Conservation (phyloP, 2,888 invertebrate species). For the Sinhomidia bicolor region DNA sequence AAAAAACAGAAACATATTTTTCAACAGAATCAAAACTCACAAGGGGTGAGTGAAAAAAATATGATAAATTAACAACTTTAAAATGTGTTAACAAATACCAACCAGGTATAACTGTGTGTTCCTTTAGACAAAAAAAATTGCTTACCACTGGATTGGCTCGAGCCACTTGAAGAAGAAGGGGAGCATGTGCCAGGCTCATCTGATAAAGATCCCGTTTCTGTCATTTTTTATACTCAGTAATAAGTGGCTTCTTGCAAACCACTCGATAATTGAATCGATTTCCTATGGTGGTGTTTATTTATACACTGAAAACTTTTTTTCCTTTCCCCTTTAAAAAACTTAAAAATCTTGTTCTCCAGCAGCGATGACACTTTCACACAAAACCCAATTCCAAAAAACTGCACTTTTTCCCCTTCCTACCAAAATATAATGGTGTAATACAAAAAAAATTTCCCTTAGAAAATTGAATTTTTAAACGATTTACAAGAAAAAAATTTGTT, state of each 20-base stretch:
- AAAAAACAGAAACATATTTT: conserved; percentile 24
- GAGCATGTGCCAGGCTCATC: conserved; percentile 80
- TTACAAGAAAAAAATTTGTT: not conserved
- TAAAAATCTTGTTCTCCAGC: not conserved
- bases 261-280: conserved; percentile 18
- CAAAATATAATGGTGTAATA: not conserved
- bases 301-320: not conserved
- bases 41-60: not conserved
- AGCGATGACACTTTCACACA: not conserved
- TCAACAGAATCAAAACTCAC: not conserved
- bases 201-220: conserved; percentile 79
- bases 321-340: not conserved
- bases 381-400: not conserved
- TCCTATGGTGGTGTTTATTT: conserved; percentile 25
- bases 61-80: not conserved
- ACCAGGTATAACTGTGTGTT: not conserved
- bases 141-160: conserved; percentile 76
- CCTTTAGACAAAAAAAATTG: not conserved
- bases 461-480: not conserved
- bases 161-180: conserved; percentile 78
- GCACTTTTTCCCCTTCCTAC: not conserved
- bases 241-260: conserved; percentile 29
- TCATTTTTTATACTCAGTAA: conserved; percentile 64
- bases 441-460: not conserved
- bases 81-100: conserved; percentile 32